phyloP scores from a whole-genome alignment of 2,888 invertebrate species.

The Incurvaria masculella region DNA sequence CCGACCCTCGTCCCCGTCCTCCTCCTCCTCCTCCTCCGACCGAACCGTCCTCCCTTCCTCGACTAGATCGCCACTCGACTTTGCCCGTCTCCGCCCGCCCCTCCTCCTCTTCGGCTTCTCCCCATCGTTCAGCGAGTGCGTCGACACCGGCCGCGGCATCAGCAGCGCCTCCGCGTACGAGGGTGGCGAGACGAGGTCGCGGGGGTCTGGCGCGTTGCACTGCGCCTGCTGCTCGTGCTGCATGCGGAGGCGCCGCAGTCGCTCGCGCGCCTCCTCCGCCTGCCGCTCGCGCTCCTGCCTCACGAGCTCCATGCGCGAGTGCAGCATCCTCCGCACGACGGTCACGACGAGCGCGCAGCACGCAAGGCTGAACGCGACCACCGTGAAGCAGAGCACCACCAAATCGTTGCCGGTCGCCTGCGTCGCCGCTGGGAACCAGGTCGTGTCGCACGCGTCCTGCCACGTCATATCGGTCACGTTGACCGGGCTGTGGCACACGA shows the following conservation, averaged over 20 bases:
- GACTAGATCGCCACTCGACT: constrained; percentile 48
- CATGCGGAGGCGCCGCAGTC: constrained; percentile 51
- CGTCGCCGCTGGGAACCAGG: constrained; percentile 52
- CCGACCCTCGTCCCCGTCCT: constrained; percentile 24
- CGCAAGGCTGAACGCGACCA: constrained; percentile 51
- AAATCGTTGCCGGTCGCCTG: constrained; percentile 39
- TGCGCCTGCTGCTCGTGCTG: constrained; percentile 51
- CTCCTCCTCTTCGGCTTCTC: constrained; percentile 39
- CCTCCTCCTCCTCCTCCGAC: constrained; percentile 33
- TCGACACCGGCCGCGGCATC: constrained; percentile 66
- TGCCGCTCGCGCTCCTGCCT: constrained; percentile 54
- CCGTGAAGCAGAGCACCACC: constrained; percentile 58
- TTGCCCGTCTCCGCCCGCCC: constrained; percentile 45
- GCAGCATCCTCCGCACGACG: constrained; percentile 53
- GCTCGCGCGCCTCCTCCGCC: constrained; percentile 56
- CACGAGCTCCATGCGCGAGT: constrained; percentile 45
- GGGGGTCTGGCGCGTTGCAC: constrained; percentile 63
- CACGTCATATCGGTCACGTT: constrained; percentile 62
- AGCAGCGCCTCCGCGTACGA: constrained; percentile 74
- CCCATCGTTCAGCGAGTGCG: constrained; percentile 51
- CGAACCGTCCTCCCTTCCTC: constrained; percentile 43
- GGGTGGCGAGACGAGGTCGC: constrained; percentile 68
- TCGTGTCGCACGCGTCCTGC: constrained; percentile 62
- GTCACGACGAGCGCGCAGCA: constrained; percentile 53
- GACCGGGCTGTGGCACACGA: constrained; percentile 66